Conservation (phyloP, 2,113 vertebrate species). For the Glaucidium brasilianum region DNA sequence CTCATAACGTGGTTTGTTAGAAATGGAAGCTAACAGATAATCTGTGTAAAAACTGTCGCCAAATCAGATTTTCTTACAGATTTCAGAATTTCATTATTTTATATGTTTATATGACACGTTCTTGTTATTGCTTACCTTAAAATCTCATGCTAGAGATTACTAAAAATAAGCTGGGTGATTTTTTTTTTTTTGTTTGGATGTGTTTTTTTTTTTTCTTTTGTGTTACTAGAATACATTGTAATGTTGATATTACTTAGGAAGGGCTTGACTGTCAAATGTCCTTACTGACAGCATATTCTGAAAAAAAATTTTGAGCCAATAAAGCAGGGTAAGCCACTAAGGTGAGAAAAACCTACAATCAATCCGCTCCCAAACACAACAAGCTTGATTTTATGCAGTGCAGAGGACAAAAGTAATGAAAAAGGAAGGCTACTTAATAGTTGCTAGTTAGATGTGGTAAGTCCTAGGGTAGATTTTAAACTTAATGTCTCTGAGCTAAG, state of each 20-base stretch:
- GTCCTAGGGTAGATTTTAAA: neutral
- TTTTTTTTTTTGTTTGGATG: neutral
- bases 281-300: neutral
- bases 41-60: slow-evolving; percentile 32
- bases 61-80: slow-evolving; percentile 39
- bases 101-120: neutral
- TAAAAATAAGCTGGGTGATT: neutral
- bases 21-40: slow-evolving; percentile 39
- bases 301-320: neutral
- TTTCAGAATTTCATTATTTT: slow-evolving; percentile 16
- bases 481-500: neutral
- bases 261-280: neutral
- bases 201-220: neutral
- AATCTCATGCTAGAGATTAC: neutral
- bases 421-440: neutral
- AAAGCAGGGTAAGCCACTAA: neutral
- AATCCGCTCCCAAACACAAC: neutral
- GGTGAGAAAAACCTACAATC: neutral
- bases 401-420: neutral
- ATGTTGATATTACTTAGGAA: neutral
- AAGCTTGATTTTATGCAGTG: neutral
- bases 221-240: neutral
- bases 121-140: slow-evolving; percentile 26
- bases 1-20: slow-evolving; percentile 42
- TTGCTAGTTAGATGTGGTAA: neutral